phyloP scores from a whole-genome alignment of 2,797 vertebrate genomes.

The Crax fasciolata region DNA sequence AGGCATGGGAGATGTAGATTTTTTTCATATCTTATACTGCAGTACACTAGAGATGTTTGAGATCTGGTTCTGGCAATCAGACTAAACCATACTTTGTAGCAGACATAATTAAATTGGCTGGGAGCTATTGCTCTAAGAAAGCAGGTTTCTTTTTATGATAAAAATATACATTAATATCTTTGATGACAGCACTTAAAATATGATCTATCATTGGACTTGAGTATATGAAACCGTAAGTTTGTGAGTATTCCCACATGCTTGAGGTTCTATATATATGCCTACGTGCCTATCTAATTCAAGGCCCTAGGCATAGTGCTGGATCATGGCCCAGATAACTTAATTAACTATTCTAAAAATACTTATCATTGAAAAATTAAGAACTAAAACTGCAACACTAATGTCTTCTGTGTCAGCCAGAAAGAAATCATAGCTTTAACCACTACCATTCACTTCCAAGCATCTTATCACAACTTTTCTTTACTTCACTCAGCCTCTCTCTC shows the following conservation, averaged over 20 bases:
- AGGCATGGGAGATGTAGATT: accelerated
- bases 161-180: constrained; percentile 17
- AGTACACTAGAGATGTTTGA: neutral
- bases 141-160: neutral
- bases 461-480: neutral
- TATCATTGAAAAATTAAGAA: neutral
- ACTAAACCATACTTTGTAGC: neutral
- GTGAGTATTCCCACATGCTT: neutral
- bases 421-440: neutral
- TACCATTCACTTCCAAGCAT: neutral
- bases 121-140: neutral
- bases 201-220: neutral
- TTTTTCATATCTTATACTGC: neutral
- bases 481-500: neutral
- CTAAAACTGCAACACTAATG: neutral
- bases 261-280: neutral
- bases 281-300: neutral
- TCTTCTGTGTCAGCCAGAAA: neutral
- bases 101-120: constrained; percentile 1
- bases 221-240: neutral
- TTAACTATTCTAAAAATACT: constrained; percentile 9
- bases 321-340: neutral
- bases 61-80: neutral
- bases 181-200: constrained; percentile 17
- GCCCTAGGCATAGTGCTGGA: neutral